Base-by-base conservation (phyloP, 2,797 vertebrate species). In the Myotis myotis region DNA sequence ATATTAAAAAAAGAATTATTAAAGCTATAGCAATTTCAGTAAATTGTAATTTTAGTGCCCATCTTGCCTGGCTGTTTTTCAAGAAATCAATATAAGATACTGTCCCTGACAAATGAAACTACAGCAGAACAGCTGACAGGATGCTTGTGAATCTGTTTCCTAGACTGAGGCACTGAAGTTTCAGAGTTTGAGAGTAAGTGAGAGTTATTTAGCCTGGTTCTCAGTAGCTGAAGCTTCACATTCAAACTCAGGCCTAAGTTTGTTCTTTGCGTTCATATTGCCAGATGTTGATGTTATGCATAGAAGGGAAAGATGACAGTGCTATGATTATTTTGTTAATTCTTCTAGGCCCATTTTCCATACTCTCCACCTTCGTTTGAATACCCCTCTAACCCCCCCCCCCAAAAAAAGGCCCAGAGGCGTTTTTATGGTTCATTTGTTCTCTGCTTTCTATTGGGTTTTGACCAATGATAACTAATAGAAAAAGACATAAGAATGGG, bases 21-120 rank as follows among this genome's bases (percentile, higher is more conserved):
- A 44, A 82, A 5, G 5, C 36, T 71, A 86, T 1, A 57, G 55
- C 49, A 87, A 87, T 95, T 96, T 87, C 64, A 83, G 79, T 85
- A 78, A 92, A 85, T 66, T 79, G 22, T 64, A 66, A 95, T 96
- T 96, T 94, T 88, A 92, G 92, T 92, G 68, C 12, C 8, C n/a
- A 83, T 79, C 57, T 88, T 86, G 47, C 13, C 15, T 75, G 55
- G 92, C 76, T 93, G 47, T 87, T 92, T 92, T 86, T 81, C 28
- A 62, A 81, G 76, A 94, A 89, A 93, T 95, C 89, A 94, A 49
- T 92, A 74, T 9, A 76, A 93, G 92, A 76, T 4, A 25, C 13
- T 81, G 10, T 81, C 41, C 36, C 28, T 86, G 86, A 82, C 12
- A 91, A 91, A 51, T 76, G 33, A 28, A 79, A 68, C 23, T 44